Evolutionary conservation across 2,113 vertebrate species (phyloP), one percentile per base, ranked within the genome.

Genomic region (Montifringilla adamsi): DNA sequence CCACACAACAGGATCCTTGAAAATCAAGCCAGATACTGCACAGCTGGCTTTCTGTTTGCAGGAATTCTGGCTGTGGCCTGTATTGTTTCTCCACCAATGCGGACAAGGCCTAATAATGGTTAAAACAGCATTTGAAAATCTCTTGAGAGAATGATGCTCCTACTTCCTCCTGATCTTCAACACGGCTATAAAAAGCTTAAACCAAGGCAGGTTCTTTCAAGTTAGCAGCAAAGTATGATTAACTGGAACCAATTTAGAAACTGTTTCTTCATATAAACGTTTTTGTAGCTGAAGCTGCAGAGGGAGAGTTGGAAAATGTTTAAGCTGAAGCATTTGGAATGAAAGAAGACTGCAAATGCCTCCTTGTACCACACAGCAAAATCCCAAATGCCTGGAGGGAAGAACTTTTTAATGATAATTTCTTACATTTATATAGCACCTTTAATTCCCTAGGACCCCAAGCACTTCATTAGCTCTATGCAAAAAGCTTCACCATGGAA

Each of bases 321-420:
- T 97, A 90, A 94, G 37, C 88, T 90, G 92, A 95, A 93, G 83
- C 72, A 64, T 81, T 96, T 92, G 70, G 79, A 93, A 96, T 81
- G 85, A 93, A 96, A 95, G 67, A 82, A 50, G 67, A 92, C 28
- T 86, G 88, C 85, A 96, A 92, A 88, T 86, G 92, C 90, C 73
- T 94, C 85, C 92, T 72, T 86, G 47, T 78, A 94, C 88, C 44
- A 78, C 62, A 83, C 0, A 90, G 93, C 72, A 93, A 95, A 96
- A 96, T 95, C 93, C 94, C 94, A 77, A 77, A 90, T 90, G 93
- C 90, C 94, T 94, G 58, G 88, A 96, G 93, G 94, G 83, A 72
- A 90, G 72, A 95, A 96, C 94, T 95, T 97, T 96, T 88, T 93
- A 97, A 95, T 96, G 92, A 95, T 96, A 91, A 94, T 97, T 96